Evolutionary conservation across 2,888 invertebrate genomes (phyloP).

Genomic region (Apodemia duryi): DNA sequence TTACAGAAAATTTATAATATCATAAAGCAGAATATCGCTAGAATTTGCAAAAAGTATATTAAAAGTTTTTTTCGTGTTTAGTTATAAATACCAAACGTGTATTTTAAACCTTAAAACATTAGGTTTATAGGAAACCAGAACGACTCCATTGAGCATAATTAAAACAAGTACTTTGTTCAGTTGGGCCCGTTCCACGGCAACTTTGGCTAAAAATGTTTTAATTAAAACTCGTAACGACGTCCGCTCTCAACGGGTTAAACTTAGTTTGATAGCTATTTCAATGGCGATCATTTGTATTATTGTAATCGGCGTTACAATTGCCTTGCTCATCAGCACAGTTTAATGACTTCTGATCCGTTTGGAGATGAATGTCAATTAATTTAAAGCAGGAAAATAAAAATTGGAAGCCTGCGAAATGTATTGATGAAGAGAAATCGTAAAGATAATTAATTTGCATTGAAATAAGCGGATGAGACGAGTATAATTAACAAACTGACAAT

Average conservation of each 20-base stretch:
- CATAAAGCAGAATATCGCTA: too few relatives aligned
- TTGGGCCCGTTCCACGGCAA: conserved; percentile 22
- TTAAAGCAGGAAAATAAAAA: not conserved
- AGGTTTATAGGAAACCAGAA: conserved; percentile 8
- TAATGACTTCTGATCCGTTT: conserved; percentile 12
- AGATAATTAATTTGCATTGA: not conserved
- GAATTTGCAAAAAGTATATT: too few relatives aligned
- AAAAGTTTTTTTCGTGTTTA: too few relatives aligned
- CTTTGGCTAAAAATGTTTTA: conserved; percentile 33
- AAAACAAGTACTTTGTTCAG: conserved; percentile 14
- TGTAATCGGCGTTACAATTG: conserved; percentile 29
- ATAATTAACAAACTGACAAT: too few relatives aligned
- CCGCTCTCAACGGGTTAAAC: conserved; percentile 27
- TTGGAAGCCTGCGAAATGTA: not conserved
- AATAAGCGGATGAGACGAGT: too few relatives aligned
- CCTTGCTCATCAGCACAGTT: conserved; percentile 19
- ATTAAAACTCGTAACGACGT: conserved; percentile 32
- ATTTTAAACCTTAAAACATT: too few relatives aligned
- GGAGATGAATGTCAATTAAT: conserved; percentile 10
- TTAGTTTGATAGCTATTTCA: conserved; percentile 29
- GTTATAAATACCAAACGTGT: too few relatives aligned
- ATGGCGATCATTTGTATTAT: conserved; percentile 30
- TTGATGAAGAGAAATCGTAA: not conserved
- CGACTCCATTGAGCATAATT: conserved; percentile 8
- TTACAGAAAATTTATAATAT: too few relatives aligned